phyloP scores from a whole-genome alignment of 2,113 vertebrate genomes.

The Machaerirhynchus nigripectus region DNA sequence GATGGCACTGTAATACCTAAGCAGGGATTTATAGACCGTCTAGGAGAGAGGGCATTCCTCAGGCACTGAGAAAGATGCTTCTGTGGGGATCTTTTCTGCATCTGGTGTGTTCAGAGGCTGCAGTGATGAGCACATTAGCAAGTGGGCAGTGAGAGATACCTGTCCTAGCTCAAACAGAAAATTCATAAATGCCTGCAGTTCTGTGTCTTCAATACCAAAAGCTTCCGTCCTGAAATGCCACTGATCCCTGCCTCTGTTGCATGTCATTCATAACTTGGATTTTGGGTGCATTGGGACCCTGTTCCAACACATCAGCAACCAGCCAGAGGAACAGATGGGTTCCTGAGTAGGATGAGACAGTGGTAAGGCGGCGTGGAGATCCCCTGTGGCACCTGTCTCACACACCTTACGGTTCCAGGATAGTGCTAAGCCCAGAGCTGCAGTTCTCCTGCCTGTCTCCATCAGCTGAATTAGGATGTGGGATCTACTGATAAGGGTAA shows the following conservation, averaged over 20 bases:
- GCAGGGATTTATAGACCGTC: not conserved
- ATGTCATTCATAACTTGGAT: not conserved
- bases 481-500: not conserved
- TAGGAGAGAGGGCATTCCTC: not conserved
- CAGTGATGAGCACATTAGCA: not conserved
- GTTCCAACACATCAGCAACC: not conserved
- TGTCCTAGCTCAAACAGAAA: not conserved
- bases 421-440: not conserved
- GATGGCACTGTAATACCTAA: not conserved
- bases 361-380: rapidly evolving
- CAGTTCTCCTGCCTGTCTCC: not conserved
- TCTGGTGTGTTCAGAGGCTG: not conserved
- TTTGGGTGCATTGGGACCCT: not conserved
- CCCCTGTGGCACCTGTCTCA: not conserved
- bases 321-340: not conserved
- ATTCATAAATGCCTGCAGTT: not conserved
- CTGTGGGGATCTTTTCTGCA: not conserved
- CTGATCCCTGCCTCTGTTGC: not conserved
- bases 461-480: not conserved
- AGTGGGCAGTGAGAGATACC: not conserved
- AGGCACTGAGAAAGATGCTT: not conserved
- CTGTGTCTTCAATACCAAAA: not conserved
- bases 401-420: not conserved
- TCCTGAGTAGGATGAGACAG: not conserved
- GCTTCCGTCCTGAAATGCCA: not conserved